Base-by-base conservation (phyloP, 2,113 vertebrate genomes). In the Nycticorax nycticorax region DNA sequence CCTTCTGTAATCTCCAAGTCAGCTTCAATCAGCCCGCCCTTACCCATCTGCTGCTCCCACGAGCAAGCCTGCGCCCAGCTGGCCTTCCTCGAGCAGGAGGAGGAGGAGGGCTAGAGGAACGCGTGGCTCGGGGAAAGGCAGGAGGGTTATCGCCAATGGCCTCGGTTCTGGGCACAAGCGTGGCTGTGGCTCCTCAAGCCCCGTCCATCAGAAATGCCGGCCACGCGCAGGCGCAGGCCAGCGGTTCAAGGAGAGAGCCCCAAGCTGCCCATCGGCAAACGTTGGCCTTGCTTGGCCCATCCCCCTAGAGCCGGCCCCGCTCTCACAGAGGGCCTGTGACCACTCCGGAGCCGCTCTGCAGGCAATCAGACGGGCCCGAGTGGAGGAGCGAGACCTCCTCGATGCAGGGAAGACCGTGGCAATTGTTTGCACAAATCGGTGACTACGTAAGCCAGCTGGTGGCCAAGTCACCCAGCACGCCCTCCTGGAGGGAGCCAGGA, bases 381-480 rank as follows among this genome's bases (percentile, higher is more conserved):
- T 0, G 4, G 39, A 75, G 53, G 9, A 73, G 39, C 43, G 8
- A 68, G 45, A 21, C 21, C 75, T 56, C 80, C 41, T 22, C 5
- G 30, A 9, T 1, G 76, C 11, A 1, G 39, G 18, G 48, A 8
- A 1, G 28, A 37, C 16, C 85, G 4, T 6, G 77, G 71, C 41
- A 12, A 15, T 3, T 3, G 64, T 7, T 30, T 11, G n/a, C 85
- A 16, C 2, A 41, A 80, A 35, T 15, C 9, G 3, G 82, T 21
- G 56, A 28, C 89, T 7, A 4, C 6, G 3, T 33, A 24, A 71
- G 63, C 1, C 35, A n/a, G 59, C 35, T 4, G 43, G 18, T 19
- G 63, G 23, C 1, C 3, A 1, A 19, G 62, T 20, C 48, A 32
- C 22, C 30, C 14, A 3, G 7, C 3, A 4, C n/a, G 9, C 63